phyloP scores from a whole-genome alignment of 2,113 vertebrate genomes.

The Amblyornis subalaris region DNA sequence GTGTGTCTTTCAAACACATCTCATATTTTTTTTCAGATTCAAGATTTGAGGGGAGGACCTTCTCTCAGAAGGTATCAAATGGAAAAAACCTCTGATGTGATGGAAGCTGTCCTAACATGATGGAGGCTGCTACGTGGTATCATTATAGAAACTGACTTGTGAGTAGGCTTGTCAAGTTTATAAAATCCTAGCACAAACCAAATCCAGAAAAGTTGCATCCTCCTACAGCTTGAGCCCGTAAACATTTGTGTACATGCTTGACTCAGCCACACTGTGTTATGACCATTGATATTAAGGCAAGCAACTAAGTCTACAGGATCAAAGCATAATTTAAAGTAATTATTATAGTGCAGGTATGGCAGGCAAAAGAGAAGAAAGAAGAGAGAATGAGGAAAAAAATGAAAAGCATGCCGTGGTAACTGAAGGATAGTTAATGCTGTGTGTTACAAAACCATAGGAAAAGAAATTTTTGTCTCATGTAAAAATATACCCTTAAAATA shows the following conservation, averaged over 20 bases:
- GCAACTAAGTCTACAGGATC: conserved; percentile 15
- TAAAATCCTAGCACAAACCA: not conserved
- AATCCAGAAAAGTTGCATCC: not conserved
- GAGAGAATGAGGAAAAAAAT: not conserved
- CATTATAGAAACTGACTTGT: not conserved
- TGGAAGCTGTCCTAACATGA: not conserved
- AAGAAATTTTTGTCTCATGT: not conserved
- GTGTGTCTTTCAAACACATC: not conserved
- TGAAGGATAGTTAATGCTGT: conserved; percentile 42
- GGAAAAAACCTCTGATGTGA: not conserved
- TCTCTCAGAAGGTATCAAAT: not conserved
- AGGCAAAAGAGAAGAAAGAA: conserved; percentile 22
- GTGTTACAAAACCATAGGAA: not conserved
- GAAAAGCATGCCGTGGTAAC: conserved; percentile 11
- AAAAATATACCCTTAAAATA: conserved; percentile 30
- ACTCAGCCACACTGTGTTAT: not conserved
- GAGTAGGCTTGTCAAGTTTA: not conserved
- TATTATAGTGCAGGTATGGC: not conserved
- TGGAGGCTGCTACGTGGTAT: not conserved
- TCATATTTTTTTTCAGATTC: not conserved
- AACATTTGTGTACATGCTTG: not conserved
- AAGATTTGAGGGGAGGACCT: not conserved
- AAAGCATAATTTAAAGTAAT: not conserved
- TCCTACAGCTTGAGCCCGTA: not conserved
- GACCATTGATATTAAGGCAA: not conserved